phyloP scores from a whole-genome alignment of 2,888 invertebrate species.

The Hypercompe scribonia region DNA sequence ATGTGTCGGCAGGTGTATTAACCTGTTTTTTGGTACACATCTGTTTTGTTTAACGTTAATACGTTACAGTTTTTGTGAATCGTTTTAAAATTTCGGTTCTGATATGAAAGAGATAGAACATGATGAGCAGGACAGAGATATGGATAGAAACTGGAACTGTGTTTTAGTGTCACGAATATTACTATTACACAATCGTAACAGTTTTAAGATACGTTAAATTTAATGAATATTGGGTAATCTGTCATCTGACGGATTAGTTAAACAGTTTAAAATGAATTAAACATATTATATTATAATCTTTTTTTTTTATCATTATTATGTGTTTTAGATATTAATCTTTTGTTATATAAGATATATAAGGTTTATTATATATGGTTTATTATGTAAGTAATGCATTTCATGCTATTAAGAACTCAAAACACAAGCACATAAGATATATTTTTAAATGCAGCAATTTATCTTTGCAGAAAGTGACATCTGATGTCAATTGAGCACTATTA shows the following conservation, averaged over 20 bases:
- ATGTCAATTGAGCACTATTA: too few species aligned
- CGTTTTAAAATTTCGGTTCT: background rate
- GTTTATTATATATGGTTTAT: too few species aligned
- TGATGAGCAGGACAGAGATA: background rate
- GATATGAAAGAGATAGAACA: background rate
- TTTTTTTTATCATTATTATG: too few species aligned
- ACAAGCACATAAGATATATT: background rate
- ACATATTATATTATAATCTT: too few species aligned
- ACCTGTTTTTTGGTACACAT: conserved; percentile 50
- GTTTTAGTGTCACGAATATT: background rate
- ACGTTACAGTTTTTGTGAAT: conserved; percentile 9
- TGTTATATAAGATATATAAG: too few species aligned
- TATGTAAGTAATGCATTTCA: background rate
- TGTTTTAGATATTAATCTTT: too few species aligned
- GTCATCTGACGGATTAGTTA: background rate
- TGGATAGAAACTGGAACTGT: background rate
- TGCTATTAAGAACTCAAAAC: background rate
- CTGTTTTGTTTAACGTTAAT: conserved; percentile 44
- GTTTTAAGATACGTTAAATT: background rate
- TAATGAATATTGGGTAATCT: background rate
- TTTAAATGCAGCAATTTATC: background rate
- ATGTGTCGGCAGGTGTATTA: conserved; percentile 54
- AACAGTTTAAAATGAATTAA: background rate
- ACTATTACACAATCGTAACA: background rate
- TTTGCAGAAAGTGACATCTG: background rate